Percentiles rank a stretch among this genome's conserved stretches.
phyloP scores from a whole-genome alignment of 2,797 vertebrate species.

The Chiroxiphia lanceolata region DNA sequence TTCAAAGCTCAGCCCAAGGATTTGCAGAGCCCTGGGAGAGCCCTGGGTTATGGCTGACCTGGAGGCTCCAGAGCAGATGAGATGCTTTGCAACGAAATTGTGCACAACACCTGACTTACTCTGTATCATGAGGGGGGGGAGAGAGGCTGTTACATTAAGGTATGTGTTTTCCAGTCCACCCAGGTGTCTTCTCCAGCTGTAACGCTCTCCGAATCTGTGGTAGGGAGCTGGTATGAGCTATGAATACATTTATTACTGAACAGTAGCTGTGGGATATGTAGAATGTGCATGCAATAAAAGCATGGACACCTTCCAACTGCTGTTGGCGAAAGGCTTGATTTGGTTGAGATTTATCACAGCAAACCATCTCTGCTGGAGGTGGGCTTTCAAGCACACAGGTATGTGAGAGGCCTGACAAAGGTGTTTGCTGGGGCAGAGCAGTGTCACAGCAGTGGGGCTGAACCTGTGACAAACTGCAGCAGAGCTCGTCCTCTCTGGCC shows the following conservation, averaged over 20 bases:
- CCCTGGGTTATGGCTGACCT: neutral
- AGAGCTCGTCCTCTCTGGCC: neutral
- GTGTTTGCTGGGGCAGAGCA: neutral
- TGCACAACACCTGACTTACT: neutral
- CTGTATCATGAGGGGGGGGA: neutral
- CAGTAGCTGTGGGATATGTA: neutral
- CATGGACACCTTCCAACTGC: neutral
- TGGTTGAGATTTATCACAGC: constrained; percentile 7
- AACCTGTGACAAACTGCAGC: neutral
- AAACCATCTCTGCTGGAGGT: neutral
- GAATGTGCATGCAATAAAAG: neutral
- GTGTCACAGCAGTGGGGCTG: neutral
- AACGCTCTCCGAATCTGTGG: neutral
- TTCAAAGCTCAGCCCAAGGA: neutral
- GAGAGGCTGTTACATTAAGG: neutral
- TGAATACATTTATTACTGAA: neutral
- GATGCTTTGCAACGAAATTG: neutral
- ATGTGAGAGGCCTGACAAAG: neutral
- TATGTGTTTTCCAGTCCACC: neutral
- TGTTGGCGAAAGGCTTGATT: neutral
- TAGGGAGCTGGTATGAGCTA: neutral
- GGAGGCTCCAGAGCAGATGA: neutral
- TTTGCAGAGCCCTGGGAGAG: neutral
- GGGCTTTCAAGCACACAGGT: neutral
- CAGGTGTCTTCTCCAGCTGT: constrained; percentile 28